Evolutionary conservation across 2,113 vertebrate genomes (phyloP), one percentile per base, ranked within the genome.

Genomic region (Petaurus breviceps): DNA sequence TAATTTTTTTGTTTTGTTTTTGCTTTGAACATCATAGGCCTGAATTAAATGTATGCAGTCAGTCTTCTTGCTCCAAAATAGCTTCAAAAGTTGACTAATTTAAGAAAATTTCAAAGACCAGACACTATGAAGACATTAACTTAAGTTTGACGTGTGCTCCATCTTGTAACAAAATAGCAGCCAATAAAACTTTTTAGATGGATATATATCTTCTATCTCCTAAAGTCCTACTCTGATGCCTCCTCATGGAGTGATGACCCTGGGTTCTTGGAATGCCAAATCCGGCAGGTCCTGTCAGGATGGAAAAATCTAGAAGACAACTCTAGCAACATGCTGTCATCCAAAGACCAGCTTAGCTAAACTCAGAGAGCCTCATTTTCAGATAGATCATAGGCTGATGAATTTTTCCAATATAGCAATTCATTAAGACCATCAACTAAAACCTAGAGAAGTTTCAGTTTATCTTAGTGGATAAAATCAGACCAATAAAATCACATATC

Each of bases 101-200:
- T 94, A 50, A 94, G 49, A 95, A 97, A 94, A 53, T 16, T 93
- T 49, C 52, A 22, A 25, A 52, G 61, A 91, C 9, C 10, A 96
- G 26, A 95, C 94, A 28, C n/a, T 25, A 0, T 90, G 52, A 92
- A 90, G 90, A 95, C 68, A 92, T 90, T 31, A 61, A 91, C 47
- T 37, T 91, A 77, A 94, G 9, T 95, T 92, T 92, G 54, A 92
- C 1, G 57, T 93, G n/a, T 49, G 3, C 6, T 22, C 3, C 19
- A 90, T 51, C 90, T 51, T 94, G 46, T 57, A 77, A 96, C 89
- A 94, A 91, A 97, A 92, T 51, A 43, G 23, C 49, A 92, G 54
- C 46, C 8, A 28, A 50, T 51, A 89, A 47, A 95, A 57, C n/a
- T 92, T 93, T 93, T 28, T 46, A 93, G 92, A 89, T 49, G 24